Base-by-base conservation (phyloP, 1,140 invertebrate genomes). In the Trichoplusia ni region DNA sequence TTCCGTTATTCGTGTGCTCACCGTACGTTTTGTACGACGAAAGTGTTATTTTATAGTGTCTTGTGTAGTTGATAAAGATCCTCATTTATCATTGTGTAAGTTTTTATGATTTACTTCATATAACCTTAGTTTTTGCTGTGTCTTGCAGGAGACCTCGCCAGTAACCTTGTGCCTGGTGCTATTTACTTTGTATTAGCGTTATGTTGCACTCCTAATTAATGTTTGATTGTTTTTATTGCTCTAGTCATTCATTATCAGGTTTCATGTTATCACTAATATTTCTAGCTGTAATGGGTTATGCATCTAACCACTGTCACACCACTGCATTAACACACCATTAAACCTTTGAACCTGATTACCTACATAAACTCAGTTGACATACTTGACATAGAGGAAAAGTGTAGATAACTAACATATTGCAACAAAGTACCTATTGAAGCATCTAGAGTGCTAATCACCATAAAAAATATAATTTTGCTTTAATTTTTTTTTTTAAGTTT, bases 1-100 rank as follows among this genome's bases (percentile, higher is more conserved):
- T 56, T 54, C 62, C 58, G 63, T 74, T 69, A 59, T 67, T 63
- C 51, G 54, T 69, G 44, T 58, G 56, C 60, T 33, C 33, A 31
- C 44, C 40, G 23, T 53, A 31, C 51, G 42, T 58, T 42, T 42
- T 37, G 35, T 49, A 58, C 54, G 25, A 56, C 59, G 35, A 29
- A 58, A 44, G 33, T 59, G 49, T 46, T 56, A n/a, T 16, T 44
- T 33, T 53, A 35, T 23, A 31, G 31, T 56, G 49, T 46, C 7
- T 44, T 47, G 58, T 67, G 56, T 44, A 31, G 35, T 54, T 62
- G 51, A 11, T 31, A 25, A 33, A 60, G 42, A 4, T 21, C n/a
- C 14, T 49, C 7, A 33, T 46, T 58, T n/a, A 42, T 13, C 25
- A 63, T 44, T 70, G 58, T 66, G 68, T 70, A 63, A 70, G 68